These are phyloP conservation scores for Muscidifurax raptorellus DNA, from an alignment of 1,140 invertebrate genomes.

Conservation along the genomic window DNA sequence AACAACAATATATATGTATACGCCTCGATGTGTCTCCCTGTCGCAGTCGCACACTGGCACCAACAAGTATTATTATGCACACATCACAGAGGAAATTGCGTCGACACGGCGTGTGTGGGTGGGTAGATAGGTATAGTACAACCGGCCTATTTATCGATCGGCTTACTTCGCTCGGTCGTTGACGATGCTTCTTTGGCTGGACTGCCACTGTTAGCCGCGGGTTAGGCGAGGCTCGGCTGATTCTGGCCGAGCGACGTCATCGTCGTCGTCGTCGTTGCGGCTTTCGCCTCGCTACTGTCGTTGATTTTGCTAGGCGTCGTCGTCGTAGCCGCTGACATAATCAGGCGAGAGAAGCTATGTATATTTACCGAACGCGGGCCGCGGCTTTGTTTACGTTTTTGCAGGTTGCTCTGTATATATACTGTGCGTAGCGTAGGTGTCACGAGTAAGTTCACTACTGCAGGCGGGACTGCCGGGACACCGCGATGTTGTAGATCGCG, in stretches of 20 bases:
- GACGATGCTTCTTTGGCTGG: background rate
- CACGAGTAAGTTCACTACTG: no score
- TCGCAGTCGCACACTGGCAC: background rate
- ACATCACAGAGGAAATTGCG: no score
- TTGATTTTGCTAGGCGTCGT: background rate
- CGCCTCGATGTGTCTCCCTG: no score
- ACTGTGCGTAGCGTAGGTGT: background rate
- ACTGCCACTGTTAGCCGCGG: background rate
- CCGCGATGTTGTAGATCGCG: no score
- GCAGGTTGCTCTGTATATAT: background rate
- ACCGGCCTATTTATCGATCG: background rate
- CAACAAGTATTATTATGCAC: no score
- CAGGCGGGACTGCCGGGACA: no score
- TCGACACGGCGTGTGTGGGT: background rate
- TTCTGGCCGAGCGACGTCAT: background rate
- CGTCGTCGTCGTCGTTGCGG: background rate
- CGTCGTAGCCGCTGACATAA: background rate
- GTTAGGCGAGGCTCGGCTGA: background rate
- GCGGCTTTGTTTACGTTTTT: background rate
- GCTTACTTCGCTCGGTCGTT: constrained; percentile 6
- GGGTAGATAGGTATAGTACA: no score
- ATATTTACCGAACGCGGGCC: background rate
- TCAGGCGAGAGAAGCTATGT: background rate
- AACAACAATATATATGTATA: no score
- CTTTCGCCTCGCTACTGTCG: background rate